Conservation (phyloP, 2,113 vertebrate species). For the Tachysurus vachellii region DNA sequence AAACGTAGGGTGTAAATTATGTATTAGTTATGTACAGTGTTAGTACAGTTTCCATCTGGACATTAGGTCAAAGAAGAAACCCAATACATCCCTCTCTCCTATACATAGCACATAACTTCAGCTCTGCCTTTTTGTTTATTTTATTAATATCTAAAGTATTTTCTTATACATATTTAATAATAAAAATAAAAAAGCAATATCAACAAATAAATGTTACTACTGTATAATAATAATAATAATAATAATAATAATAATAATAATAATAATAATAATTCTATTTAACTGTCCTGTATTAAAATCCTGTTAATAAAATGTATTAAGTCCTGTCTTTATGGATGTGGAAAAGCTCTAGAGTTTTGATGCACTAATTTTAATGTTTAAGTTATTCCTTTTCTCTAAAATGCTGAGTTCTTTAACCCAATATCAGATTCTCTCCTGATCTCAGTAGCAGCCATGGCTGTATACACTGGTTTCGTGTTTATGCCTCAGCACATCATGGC, state of each 20-base stretch:
- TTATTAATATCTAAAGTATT: background rate
- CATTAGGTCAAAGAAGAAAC: background rate
- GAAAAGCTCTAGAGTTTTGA: background rate
- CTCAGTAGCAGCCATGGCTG: slow-evolving; percentile 89
- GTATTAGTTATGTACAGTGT: background rate
- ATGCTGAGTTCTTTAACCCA: slow-evolving; percentile 69
- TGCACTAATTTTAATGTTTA: background rate
- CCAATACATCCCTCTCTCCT: background rate
- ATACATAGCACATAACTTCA: background rate
- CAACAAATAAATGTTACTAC: too few relatives aligned
- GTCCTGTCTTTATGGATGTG: background rate
- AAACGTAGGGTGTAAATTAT: background rate
- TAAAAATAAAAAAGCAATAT: too few relatives aligned
- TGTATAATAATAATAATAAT: too few relatives aligned
- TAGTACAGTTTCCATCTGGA: background rate
- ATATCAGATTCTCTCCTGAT: slow-evolving; percentile 89
- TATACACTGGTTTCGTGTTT: slow-evolving; percentile 97
- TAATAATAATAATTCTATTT: background rate
- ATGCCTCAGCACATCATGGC: slow-evolving; percentile 99
- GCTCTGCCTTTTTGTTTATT: background rate
- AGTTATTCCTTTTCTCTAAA: background rate
- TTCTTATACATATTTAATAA: too few relatives aligned
- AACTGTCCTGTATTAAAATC: background rate
- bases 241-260: background rate
- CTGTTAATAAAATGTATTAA: too few relatives aligned